phyloP scores from a whole-genome alignment of 2,113 vertebrate species.

The Bostrychus sinensis region DNA sequence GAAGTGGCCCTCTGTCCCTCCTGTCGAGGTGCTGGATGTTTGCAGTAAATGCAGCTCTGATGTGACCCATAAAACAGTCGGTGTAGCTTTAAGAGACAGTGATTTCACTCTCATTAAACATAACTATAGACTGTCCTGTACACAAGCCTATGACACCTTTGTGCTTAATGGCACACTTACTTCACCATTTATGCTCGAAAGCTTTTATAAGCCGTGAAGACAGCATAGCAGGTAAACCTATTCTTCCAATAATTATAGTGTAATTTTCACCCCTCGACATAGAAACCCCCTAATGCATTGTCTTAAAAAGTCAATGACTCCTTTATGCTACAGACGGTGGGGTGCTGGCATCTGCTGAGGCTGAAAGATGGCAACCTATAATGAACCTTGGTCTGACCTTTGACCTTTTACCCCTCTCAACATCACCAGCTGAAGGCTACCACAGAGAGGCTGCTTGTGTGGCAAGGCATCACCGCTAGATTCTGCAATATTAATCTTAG shows the following conservation, averaged over 20 bases:
- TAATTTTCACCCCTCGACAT: background rate
- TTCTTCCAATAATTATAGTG: background rate
- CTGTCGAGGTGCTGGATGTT: slow-evolving; percentile 68
- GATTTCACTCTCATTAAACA: slow-evolving; percentile 73
- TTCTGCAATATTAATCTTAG: background rate
- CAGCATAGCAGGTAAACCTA: slow-evolving; percentile 24
- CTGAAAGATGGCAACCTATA: slow-evolving; percentile 50
- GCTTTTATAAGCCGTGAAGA: background rate
- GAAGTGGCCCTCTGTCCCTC: slow-evolving; percentile 68
- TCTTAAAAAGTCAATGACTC: slow-evolving; percentile 52
- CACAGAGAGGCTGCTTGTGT: slow-evolving; percentile 47
- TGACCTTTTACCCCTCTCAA: slow-evolving; percentile 38
- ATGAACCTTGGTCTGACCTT: slow-evolving; percentile 61
- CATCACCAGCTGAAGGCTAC: slow-evolving; percentile 55
- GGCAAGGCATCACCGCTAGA: background rate
- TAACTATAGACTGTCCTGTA: slow-evolving; percentile 49
- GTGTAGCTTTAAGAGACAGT: slow-evolving; percentile 73
- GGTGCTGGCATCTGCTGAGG: slow-evolving; percentile 39
- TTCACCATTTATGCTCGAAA: slow-evolving; percentile 4
- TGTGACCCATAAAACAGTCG: slow-evolving; percentile 79
- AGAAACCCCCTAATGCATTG: background rate
- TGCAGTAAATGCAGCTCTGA: slow-evolving; percentile 76
- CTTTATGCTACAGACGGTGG: slow-evolving; percentile 40
- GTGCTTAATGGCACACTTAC: slow-evolving; percentile 20
- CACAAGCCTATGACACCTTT: slow-evolving; percentile 26